Evolutionary conservation across 2,888 invertebrate genomes (phyloP).

Genomic region (Tillus elongatus): DNA sequence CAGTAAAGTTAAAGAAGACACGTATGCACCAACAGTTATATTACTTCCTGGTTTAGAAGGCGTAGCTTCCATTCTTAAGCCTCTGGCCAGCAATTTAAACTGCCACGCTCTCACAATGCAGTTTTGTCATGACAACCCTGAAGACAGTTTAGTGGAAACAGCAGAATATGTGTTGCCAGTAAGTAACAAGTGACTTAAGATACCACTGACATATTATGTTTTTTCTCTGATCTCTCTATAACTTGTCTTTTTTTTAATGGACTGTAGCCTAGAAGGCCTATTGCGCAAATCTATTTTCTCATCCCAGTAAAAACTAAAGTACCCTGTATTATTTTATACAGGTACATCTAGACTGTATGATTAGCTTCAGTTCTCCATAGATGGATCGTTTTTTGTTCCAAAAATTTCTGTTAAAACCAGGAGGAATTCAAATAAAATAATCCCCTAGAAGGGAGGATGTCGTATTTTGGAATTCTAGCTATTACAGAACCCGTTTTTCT

Average conservation of each 20-base stretch:
- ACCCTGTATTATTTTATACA: too few relatives aligned
- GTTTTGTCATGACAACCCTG: constrained; percentile 41
- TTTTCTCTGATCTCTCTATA: too few relatives aligned
- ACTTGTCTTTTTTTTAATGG: too few relatives aligned
- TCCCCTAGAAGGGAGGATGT: too few relatives aligned
- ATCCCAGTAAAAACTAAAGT: too few relatives aligned
- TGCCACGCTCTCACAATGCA: constrained; percentile 49
- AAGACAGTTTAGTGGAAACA: constrained; percentile 44
- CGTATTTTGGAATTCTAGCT: too few relatives aligned
- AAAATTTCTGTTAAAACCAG: too few relatives aligned
- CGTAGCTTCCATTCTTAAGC: constrained; percentile 46
- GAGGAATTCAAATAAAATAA: too few relatives aligned
- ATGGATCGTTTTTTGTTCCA: too few relatives aligned
- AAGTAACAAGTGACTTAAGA: constrained; percentile 21
- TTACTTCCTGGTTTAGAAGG: constrained; percentile 64
- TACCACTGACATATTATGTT: neutral
- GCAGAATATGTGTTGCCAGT: constrained; percentile 49
- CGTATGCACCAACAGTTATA: constrained; percentile 42
- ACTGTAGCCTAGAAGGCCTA: neutral
- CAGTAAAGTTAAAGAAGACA: constrained; percentile 11
- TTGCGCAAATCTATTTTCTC: neutral
- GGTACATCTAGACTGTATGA: too few relatives aligned
- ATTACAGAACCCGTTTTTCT: too few relatives aligned
- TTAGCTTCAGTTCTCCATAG: too few relatives aligned
- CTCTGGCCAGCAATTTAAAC: constrained; percentile 45